Percentiles rank a stretch among this genome's conserved stretches.
Conservation (phyloP, 2,113 vertebrate species). For the Xenopus laevis region DNA sequence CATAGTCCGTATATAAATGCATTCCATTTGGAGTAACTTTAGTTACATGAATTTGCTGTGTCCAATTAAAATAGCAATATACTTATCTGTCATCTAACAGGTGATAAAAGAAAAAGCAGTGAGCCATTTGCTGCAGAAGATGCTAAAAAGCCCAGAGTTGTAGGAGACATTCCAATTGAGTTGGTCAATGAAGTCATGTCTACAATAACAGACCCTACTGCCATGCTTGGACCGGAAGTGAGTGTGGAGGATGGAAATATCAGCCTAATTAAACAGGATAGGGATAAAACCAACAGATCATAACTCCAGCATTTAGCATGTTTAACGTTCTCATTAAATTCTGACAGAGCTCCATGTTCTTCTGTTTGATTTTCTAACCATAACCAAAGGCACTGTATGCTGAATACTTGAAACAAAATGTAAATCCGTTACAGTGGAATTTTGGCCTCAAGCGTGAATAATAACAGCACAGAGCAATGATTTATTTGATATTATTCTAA, state of each 20-base stretch:
- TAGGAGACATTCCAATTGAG: slow-evolving; percentile 95
- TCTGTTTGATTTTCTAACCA: neutral
- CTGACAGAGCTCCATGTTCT: neutral
- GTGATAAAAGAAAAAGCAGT: slow-evolving; percentile 87
- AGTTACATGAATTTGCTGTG: too few relatives aligned
- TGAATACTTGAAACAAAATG: neutral
- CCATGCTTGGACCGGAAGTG: slow-evolving; percentile 85
- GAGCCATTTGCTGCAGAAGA: slow-evolving; percentile 82
- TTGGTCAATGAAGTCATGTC: slow-evolving; percentile 97
- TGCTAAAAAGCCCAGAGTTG: slow-evolving; percentile 79
- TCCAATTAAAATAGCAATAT: too few relatives aligned
- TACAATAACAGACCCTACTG: slow-evolving; percentile 90
- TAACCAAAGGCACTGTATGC: neutral
- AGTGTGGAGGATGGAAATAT: slow-evolving; percentile 43
- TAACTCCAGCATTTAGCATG: neutral
- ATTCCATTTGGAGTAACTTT: too few relatives aligned
- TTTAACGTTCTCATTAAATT: neutral
- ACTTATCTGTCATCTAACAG: slow-evolving; percentile 49
- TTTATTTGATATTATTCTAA: neutral
- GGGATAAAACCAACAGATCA: neutral
- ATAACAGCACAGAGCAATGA: too few relatives aligned
- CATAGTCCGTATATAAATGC: too few relatives aligned
- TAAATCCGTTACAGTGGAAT: neutral
- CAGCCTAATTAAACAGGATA: neutral
- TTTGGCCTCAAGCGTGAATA: neutral